These are phyloP conservation scores for Nezara viridula DNA, from an alignment of 2,888 invertebrate species.

Conservation along the genomic window DNA sequence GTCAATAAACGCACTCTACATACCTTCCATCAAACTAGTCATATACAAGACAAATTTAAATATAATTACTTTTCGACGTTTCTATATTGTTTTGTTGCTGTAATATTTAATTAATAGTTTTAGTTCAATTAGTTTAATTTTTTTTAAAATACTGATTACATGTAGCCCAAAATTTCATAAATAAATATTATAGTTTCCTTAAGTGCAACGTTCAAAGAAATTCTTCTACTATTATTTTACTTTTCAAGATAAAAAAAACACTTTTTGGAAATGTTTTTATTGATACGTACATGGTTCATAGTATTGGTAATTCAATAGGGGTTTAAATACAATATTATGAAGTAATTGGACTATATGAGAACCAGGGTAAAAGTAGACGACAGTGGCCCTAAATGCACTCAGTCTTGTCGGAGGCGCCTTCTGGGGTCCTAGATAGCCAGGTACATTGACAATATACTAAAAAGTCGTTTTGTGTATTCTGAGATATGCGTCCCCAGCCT, in stretches of 20 bases:
- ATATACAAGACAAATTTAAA: neutral
- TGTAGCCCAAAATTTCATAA: no score
- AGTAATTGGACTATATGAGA: no score
- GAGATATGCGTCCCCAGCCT: no score
- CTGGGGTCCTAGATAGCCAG: no score
- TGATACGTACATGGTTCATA: neutral
- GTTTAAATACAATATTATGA: neutral
- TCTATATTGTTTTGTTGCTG: neutral
- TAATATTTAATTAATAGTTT: neutral
- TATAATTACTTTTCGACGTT: neutral
- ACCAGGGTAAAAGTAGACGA: no score
- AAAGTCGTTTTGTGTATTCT: no score
- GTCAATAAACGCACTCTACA: slow-evolving; percentile 5
- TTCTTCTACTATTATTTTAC: neutral
- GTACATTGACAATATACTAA: no score
- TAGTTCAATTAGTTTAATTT: no score
- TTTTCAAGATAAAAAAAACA: neutral
- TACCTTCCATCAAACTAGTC: neutral
- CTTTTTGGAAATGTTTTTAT: neutral
- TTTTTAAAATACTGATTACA: no score
- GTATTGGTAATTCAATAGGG: neutral
- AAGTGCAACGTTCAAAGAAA: neutral
- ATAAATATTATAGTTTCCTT: neutral
- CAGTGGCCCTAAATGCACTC: no score
- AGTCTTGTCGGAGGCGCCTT: no score